Evolutionary conservation across 2,888 invertebrate species (phyloP).

Genomic region (Ophion costatus): DNA sequence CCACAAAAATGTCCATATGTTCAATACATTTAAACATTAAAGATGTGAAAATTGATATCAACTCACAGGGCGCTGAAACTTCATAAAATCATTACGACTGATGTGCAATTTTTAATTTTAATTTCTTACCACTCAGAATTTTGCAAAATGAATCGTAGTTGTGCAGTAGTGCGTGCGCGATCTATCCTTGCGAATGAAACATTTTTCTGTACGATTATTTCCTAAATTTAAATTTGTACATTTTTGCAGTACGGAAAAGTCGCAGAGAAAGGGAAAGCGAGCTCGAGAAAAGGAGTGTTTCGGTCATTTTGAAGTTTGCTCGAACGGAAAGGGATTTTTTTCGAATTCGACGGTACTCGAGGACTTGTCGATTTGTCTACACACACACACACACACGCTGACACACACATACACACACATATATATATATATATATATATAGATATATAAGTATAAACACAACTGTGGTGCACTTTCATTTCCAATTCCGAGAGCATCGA

Average conservation of each 20-base stretch:
- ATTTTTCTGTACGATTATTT: background rate
- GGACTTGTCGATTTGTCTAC: background rate
- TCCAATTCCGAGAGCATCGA: conserved; percentile 61
- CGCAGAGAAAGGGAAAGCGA: background rate
- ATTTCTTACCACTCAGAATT: background rate
- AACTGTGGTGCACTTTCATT: conserved; percentile 59
- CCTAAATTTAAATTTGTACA: background rate
- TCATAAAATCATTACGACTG: background rate
- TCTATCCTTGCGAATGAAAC: too few relatives aligned
- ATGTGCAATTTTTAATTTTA: background rate
- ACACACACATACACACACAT: background rate
- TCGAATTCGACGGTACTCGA: background rate
- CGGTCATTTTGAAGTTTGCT: background rate
- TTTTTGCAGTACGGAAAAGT: background rate
- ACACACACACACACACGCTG: background rate
- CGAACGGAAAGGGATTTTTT: background rate
- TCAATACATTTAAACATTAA: too few relatives aligned
- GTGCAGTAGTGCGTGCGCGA: too few relatives aligned
- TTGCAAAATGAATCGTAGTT: background rate
- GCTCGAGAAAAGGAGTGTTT: background rate
- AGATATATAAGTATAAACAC: conserved; percentile 2
- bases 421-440: background rate
- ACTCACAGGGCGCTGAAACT: background rate
- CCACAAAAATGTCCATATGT: too few relatives aligned
- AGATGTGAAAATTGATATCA: background rate